Evolutionary conservation across 2,113 vertebrate species (phyloP).

Genomic region (Mesitornis unicolor): DNA sequence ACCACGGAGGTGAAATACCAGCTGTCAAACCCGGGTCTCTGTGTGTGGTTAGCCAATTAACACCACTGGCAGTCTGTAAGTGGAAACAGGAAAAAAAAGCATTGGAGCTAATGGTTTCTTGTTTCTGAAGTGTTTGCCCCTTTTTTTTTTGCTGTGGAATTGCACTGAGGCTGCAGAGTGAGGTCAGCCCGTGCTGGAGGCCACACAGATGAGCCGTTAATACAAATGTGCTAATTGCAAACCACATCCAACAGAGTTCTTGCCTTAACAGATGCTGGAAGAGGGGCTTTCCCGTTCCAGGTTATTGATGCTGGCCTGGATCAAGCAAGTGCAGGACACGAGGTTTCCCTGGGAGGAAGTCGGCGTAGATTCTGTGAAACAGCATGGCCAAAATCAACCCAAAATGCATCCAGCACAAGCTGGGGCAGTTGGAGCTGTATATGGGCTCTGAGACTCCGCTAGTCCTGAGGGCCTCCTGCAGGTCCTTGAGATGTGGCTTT

Average conservation of each 20-base stretch:
- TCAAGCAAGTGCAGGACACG: fast-evolving
- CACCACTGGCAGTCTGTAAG: not conserved
- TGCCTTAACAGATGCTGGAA: not conserved
- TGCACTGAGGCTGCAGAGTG: not conserved
- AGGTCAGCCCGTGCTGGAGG: not conserved
- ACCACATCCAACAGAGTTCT: not conserved
- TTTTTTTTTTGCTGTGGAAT: not conserved
- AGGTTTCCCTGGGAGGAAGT: not conserved
- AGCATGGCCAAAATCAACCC: not conserved
- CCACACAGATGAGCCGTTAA: not conserved
- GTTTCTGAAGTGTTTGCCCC: not conserved
- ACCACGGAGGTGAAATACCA: not conserved
- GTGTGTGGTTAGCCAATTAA: not conserved
- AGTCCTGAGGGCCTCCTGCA: not conserved
- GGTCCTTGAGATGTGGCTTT: not conserved
- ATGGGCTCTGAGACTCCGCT: not conserved
- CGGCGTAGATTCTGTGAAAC: not conserved
- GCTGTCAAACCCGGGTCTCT: not conserved
- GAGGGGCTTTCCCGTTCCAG: not conserved
- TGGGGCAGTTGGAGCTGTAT: not conserved
- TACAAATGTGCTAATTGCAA: not conserved
- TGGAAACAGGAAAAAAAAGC: not conserved
- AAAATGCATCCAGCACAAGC: not conserved
- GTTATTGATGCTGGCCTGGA: not conserved
- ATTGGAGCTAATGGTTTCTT: not conserved